phyloP scores from a whole-genome alignment of 2,888 invertebrate species.

The Chrysopilus asiliformis region DNA sequence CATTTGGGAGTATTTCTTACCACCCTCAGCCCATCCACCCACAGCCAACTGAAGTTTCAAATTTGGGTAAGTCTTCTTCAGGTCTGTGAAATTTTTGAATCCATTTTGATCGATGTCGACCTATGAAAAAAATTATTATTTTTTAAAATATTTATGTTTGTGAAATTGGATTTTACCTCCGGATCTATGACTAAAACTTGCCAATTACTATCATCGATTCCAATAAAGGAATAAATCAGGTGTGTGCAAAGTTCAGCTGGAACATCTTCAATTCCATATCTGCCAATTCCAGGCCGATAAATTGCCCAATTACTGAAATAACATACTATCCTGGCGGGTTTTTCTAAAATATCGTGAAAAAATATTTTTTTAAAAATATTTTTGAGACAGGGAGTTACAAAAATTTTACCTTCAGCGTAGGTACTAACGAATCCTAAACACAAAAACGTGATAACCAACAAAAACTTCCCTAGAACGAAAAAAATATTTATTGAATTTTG shows the following conservation, averaged over 20 bases:
- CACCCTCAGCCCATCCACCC: slow-evolving; percentile 86
- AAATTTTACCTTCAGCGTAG: too few species aligned
- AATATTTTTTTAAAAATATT: too few species aligned
- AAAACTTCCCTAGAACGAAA: too few species aligned
- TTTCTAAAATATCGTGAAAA: too few species aligned
- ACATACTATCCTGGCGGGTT: slow-evolving; percentile 36
- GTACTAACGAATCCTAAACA: too few species aligned
- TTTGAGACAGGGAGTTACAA: too few species aligned
- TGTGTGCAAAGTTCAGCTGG: slow-evolving; percentile 75
- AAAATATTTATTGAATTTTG: too few species aligned
- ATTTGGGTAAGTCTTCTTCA: slow-evolving; percentile 54
- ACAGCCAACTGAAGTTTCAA: slow-evolving; percentile 70
- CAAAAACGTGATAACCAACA: too few species aligned
- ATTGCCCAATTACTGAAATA: slow-evolving; percentile 56
- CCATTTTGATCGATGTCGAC: slow-evolving; percentile 61
- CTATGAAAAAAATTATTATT: slow-evolving; percentile 28
- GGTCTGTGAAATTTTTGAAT: slow-evolving; percentile 63
- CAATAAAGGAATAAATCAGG: slow-evolving; percentile 78
- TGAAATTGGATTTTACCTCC: slow-evolving; percentile 42
- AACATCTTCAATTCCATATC: slow-evolving; percentile 72
- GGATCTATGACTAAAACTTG: slow-evolving; percentile 68
- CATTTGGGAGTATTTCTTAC: slow-evolving; percentile 73
- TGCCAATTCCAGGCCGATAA: slow-evolving; percentile 67
- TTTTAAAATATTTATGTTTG: not conserved
- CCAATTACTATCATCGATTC: slow-evolving; percentile 64